Base-by-base conservation (phyloP, 2,113 vertebrate species). In the Bostrychus sinensis region DNA sequence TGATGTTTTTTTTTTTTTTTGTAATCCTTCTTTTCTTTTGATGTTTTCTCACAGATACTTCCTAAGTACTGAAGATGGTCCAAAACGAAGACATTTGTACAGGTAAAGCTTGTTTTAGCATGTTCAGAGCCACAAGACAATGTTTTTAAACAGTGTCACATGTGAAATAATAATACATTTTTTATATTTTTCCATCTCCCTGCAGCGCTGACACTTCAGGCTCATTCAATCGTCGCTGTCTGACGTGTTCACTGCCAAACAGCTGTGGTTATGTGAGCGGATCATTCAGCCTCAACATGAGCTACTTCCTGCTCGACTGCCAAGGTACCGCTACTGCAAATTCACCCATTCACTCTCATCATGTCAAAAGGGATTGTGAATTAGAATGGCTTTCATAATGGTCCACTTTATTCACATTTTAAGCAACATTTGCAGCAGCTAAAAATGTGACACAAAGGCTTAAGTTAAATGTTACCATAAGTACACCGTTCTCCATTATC, bases 61-160 rank as follows among this genome's bases (percentile, higher is more conserved):
- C 83, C 77, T 98, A 76, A 98, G 96, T 90, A 98, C 96, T 0
- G 97, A 98, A 77, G 95, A 97, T 19, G 89, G 92, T 12, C 95
- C 96, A 0, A 94, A 91, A 53, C 88, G 94, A 38, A 85, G 95
- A n/a, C 96, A 98, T 22, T 88, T 99, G 45, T 98, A 97, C 92
- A 99, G 96, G 97, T 99, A 63, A 62, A 0, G 5, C 56, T 51
- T 2, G 3, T 8, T 17, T 2, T 3, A 22, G 6, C 1, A 20
- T 11, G 7, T 0, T 3, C 6, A 11, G 1, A 42, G 1, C 3
- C 6, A 19, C 5, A 17, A 0, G 14, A 9, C 45, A 20, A 9
- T 12, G 20, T 12, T 14, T 54, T 32, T 51, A 14, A 6, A n/a
- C n/a, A 13, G 26, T 13, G 11, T 56, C 16, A 32, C 8, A 36